These are phyloP conservation scores for Oscheius sp. DNA, from an alignment of 2,888 invertebrate species.

Conservation along the genomic window DNA sequence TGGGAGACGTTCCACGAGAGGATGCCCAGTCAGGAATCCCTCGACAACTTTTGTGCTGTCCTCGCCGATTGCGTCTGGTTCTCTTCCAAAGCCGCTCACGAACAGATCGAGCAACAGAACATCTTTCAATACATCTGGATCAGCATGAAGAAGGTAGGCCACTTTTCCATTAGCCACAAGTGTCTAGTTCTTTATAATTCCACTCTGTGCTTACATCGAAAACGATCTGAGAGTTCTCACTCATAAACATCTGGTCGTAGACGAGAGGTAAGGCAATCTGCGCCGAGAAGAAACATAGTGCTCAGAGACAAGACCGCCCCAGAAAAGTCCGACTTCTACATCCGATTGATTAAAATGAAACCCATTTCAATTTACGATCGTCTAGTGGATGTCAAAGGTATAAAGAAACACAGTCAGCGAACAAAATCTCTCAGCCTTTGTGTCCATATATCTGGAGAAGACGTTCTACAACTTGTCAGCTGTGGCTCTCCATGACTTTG, in stretches of 20 bases:
- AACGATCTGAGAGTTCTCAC: constrained; percentile 91
- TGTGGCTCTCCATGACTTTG: constrained; percentile 96
- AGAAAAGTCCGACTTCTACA: constrained; percentile 31
- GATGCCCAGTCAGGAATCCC: constrained; percentile 36
- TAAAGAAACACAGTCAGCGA: too few species aligned
- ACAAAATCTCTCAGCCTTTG: constrained; percentile 68
- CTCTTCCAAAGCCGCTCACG: constrained; percentile 6
- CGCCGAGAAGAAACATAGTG: background rate
- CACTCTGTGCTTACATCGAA: constrained; percentile 87
- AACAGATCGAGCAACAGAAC: background rate
- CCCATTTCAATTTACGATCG: constrained; percentile 43
- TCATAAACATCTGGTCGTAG: constrained; percentile 76
- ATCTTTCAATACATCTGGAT: constrained; percentile 22
- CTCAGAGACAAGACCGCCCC: constrained; percentile 32
- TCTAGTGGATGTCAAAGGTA: constrained; percentile 53
- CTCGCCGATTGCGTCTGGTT: constrained; percentile 18
- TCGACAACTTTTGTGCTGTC: constrained; percentile 26
- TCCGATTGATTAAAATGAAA: constrained; percentile 39
- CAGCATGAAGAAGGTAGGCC: constrained; percentile 14
- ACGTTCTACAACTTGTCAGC: constrained; percentile 97
- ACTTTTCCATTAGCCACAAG: too few species aligned
- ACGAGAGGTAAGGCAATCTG: constrained; percentile 76
- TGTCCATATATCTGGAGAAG: constrained; percentile 89
- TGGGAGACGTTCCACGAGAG: constrained; percentile 44
- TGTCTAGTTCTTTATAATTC: constrained; percentile 25